Evolutionary conservation across 2,113 vertebrate genomes (phyloP).

Genomic region (Microtus pennsylvanicus): DNA sequence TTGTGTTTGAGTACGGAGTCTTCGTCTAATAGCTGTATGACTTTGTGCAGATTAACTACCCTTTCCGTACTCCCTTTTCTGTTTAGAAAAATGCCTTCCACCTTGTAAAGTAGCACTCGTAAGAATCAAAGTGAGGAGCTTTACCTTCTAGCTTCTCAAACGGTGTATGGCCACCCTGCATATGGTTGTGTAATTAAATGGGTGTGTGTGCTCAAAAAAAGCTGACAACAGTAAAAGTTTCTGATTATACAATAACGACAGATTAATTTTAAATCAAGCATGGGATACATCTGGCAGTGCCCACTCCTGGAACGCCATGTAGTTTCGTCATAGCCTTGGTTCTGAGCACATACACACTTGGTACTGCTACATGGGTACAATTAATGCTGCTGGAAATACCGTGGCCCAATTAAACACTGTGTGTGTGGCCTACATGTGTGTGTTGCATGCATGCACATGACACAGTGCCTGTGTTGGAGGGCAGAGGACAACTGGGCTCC

Average conservation of each 20-base stretch:
- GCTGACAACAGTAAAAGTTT: not conserved
- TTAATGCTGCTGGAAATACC: not conserved
- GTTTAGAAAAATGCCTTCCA: not conserved
- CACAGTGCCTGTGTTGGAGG: not conserved
- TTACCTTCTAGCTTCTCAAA: not conserved
- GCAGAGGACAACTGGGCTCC: not conserved
- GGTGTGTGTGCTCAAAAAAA: not conserved
- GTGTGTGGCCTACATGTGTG: not conserved
- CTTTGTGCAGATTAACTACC: not conserved
- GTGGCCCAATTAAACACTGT: no score
- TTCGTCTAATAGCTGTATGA: not conserved
- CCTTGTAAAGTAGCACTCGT: not conserved
- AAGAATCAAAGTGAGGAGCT: not conserved
- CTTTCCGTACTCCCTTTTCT: not conserved
- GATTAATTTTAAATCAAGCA: not conserved
- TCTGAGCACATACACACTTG: not conserved
- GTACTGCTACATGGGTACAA: not conserved
- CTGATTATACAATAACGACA: not conserved
- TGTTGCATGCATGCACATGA: not conserved
- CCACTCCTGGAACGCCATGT: no score
- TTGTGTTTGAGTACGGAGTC: not conserved
- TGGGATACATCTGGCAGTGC: no score
- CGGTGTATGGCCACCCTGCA: no score
- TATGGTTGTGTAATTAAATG: not conserved
- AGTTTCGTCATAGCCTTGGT: no score